Evolutionary conservation across 2,797 vertebrate genomes (phyloP).

Genomic region (Picus viridis): DNA sequence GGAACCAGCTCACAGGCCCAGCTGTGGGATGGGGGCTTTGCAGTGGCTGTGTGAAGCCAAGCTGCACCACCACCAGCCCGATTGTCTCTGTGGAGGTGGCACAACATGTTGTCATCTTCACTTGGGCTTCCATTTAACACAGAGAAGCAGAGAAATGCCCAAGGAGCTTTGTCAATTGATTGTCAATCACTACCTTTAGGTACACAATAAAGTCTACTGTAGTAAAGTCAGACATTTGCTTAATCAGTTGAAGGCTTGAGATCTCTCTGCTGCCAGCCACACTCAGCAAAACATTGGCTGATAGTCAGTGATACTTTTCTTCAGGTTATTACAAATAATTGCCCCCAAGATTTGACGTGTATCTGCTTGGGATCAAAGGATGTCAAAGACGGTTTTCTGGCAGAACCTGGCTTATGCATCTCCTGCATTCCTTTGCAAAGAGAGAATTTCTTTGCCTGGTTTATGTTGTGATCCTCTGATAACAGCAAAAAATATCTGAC

Average conservation of each 20-base stretch:
- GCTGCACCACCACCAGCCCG: not conserved
- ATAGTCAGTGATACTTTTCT: not conserved
- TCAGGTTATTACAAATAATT: not conserved
- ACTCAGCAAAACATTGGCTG: not conserved
- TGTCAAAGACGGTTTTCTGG: accelerated
- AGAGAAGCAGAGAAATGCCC: not conserved
- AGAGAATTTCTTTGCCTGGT: not conserved
- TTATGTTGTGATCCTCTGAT: not conserved
- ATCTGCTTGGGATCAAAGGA: not conserved
- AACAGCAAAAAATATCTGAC: not conserved
- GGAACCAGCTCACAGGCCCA: not conserved
- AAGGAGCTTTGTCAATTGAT: not conserved
- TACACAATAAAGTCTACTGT: not conserved
- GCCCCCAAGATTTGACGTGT: not conserved
- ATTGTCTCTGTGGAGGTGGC: accelerated
- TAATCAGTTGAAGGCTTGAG: accelerated
- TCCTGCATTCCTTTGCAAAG: not conserved
- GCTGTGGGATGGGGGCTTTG: accelerated
- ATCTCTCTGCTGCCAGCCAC: not conserved
- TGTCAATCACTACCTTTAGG: not conserved
- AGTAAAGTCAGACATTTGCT: not conserved
- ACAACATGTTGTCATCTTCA: accelerated
- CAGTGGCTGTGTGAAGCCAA: accelerated
- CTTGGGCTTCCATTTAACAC: accelerated
- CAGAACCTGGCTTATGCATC: too few relatives aligned